phyloP scores from a whole-genome alignment of 2,888 invertebrate species.

The Bembecia ichneumoniformis region DNA sequence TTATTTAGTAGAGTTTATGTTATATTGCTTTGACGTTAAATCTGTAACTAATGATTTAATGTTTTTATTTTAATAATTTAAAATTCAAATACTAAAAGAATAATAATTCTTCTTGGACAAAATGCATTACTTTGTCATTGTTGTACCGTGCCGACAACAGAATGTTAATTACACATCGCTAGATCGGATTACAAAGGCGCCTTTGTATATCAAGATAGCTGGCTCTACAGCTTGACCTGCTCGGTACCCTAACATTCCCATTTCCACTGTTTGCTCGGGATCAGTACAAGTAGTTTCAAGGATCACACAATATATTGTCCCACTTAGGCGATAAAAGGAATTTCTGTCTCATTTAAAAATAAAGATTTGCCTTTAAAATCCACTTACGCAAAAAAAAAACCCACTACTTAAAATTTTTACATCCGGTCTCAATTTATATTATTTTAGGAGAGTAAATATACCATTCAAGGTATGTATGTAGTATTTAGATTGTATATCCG shows the following conservation, averaged over 20 bases:
- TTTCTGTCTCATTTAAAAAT: neutral
- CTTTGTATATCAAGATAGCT: constrained; percentile 29
- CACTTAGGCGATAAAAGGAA: neutral
- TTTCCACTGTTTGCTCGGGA: constrained; percentile 25
- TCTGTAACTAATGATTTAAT: too few relatives aligned
- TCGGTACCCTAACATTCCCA: neutral
- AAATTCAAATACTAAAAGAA: too few relatives aligned
- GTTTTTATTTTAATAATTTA: too few relatives aligned
- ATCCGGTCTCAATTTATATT: too few relatives aligned
- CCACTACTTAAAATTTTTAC: too few relatives aligned
- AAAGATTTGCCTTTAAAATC: neutral
- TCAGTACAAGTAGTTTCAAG: constrained; percentile 18
- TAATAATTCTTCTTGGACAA: too few relatives aligned
- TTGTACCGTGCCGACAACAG: constrained; percentile 7
- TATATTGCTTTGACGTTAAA: too few relatives aligned
- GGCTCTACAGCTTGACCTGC: neutral
- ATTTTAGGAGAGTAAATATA: too few relatives aligned
- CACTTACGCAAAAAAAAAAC: too few relatives aligned
- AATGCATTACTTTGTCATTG: neutral
- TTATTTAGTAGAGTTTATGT: too few relatives aligned
- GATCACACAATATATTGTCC: constrained; percentile 13
- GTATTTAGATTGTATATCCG: too few relatives aligned
- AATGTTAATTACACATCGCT: constrained; percentile 38
- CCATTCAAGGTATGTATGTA: too few relatives aligned
- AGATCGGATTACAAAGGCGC: constrained; percentile 27